Evolutionary conservation across 2,113 vertebrate genomes (phyloP), one percentile per base, ranked within the genome.

Genomic region (Pygoscelis antarcticus): DNA sequence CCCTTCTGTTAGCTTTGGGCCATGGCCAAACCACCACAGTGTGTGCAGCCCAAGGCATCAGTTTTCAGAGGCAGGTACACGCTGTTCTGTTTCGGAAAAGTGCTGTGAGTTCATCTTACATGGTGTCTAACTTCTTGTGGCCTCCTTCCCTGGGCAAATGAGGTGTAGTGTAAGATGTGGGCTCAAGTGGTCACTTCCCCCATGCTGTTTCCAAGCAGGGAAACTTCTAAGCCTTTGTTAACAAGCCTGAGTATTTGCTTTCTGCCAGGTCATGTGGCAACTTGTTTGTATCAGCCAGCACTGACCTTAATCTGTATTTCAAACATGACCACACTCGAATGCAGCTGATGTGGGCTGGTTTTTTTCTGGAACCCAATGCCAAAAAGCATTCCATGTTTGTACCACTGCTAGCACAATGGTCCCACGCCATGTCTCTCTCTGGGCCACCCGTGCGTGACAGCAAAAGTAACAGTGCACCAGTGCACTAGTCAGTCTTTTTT

Each of bases 41-140:
- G 18, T 11, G 21, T 49, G 52, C 44, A 66, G n/a, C 36, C 20
- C 5, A 2, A 86, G 58, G 11, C 34, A 75, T 60, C 46, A 20
- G 2, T 54, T 91, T 79, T 62, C 36, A n/a, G 46, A 54, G 10
- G 25, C 49, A 69, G 6, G 22, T 47, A 30, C 11, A 1, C 6
- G 9, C 6, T 57, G 11, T 17, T 75, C 27, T 65, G 7, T 54
- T 62, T 83, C 29, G 19, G 22, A 62, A 65, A 91, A 76, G 18
- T 30, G 25, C 13, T 52, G 21, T 0, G 0, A 58, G 8, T 40
- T 58, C 36, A 15, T 58, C 7, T 62, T 77, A 65, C 25, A 8
- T 16, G 10, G 11, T 42, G 12, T 55, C 38, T 70, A 30, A 38
- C 36, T 86, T 92, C 47, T 57, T 70, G 32, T 54, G 42, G 13